Conservation (phyloP, 2,113 vertebrate species). For the Gnathonemus longibarbis region DNA sequence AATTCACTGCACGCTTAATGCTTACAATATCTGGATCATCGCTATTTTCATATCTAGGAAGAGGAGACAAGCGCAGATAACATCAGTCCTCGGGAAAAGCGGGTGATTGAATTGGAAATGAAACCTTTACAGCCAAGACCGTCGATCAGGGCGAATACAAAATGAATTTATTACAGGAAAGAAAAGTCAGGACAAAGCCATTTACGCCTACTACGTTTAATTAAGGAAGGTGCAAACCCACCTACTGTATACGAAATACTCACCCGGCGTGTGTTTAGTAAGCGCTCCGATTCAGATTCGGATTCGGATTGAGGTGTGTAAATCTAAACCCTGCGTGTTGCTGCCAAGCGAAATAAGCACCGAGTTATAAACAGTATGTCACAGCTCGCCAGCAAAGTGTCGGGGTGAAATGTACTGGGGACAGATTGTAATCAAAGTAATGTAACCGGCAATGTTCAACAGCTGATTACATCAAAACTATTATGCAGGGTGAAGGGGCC, state of each 20-base stretch:
- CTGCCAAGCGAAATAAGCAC: not conserved
- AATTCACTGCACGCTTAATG: not conserved
- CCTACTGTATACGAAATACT: not conserved
- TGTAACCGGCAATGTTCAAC: not conserved
- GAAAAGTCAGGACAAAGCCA: not conserved
- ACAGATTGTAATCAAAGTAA: not conserved
- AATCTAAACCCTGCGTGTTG: not conserved
- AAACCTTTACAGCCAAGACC: not conserved
- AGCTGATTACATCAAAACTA: not conserved
- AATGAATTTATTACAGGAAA: not conserved
- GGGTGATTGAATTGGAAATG: not conserved
- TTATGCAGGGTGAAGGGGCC: not conserved
- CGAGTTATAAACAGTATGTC: not conserved
- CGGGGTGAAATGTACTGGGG: not conserved
- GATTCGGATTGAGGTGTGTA: not conserved
- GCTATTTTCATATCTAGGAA: not conserved
- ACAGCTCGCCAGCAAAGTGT: not conserved
- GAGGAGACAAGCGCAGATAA: not conserved
- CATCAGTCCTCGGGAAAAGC: not conserved
- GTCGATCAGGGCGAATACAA: not conserved
- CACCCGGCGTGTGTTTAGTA: not conserved
- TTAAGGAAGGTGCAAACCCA: not conserved
- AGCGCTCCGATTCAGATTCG: not conserved
- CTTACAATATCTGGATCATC: not conserved
- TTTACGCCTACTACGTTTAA: not conserved